Evolutionary conservation across 2,113 vertebrate genomes (phyloP).

Genomic region (Archocentrus centrarchus): DNA sequence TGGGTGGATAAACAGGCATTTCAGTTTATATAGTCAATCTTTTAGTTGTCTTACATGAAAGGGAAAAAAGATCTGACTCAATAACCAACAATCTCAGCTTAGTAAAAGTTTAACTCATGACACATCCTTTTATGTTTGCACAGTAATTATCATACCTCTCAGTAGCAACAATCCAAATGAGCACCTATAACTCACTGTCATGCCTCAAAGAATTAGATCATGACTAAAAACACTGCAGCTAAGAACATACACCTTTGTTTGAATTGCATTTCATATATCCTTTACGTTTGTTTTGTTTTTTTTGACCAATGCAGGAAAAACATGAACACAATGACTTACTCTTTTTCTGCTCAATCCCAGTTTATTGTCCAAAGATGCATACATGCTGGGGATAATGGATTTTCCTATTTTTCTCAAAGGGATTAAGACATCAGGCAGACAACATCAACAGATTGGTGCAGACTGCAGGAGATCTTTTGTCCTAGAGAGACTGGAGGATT

Average conservation of each 20-base stretch:
- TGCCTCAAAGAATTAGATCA: neutral
- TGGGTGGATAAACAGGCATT: constrained; percentile 44
- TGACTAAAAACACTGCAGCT: neutral
- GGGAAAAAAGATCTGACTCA: constrained; percentile 22
- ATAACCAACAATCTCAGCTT: constrained; percentile 8
- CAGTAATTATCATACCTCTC: neutral
- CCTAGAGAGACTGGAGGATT: constrained; percentile 30
- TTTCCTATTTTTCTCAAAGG: constrained; percentile 19
- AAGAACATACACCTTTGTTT: neutral
- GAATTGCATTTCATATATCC: neutral
- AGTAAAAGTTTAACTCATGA: constrained; percentile 27
- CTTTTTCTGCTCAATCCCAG: neutral
- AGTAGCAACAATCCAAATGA: neutral
- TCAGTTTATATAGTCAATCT: constrained; percentile 41
- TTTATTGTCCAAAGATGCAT: neutral
- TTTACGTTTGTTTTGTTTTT: neutral
- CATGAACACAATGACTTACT: neutral
- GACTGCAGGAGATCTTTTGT: constrained; percentile 49
- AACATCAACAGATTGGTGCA: constrained; percentile 13
- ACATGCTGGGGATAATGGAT: neutral
- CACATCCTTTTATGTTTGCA: neutral
- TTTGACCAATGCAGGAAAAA: neutral
- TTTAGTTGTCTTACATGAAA: constrained; percentile 37
- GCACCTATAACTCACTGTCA: neutral
- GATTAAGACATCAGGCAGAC: constrained; percentile 53